Evolutionary conservation across 2,888 invertebrate species (phyloP), one percentile per base, ranked within the genome.

Genomic region (Acronicta aceris): DNA sequence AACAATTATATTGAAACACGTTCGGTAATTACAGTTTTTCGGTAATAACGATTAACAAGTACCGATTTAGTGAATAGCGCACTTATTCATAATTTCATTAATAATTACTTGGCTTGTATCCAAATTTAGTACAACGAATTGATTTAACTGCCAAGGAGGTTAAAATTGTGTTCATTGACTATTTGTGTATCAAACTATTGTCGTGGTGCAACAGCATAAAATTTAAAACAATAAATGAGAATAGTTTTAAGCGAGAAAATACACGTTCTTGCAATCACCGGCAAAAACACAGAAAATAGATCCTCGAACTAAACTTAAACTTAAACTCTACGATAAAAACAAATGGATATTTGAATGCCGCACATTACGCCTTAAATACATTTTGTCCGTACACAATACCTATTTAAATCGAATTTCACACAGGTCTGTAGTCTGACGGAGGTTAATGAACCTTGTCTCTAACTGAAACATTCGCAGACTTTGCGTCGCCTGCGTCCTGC

Each of bases 61-160:
- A 36, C 21, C 51, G 54, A 59, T 70, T 60, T 43, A 63, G 49
- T 59, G 46, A 72, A 68, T 50, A 68, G 67, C 57, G 49, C 46
- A 71, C 65, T 73, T 68, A 71, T 67, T 76, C 69, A 75, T 72
- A 73, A 78, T 72, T 75, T 63, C 38, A 67, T 62, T 59, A 71
- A 74, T 70, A 65, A 71, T 75, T 49, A 75, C 71, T 85, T 85
- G 82, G 85, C 82, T 79, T 64, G 40, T 49, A 56, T 76, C 76
- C 81, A 83, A 77, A 76, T 73, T 71, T 66, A 49, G 53, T 56
- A 70, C 43, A 60, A 59, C 45, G 38, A 66, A 72, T 74, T 42
- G 49, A 70, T 66, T 54, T 49, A 47, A 41, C 56, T 46, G 59
- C 57, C 56, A 65, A 41, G 47, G 21, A 46, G 55, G 21, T 42